Evolutionary conservation across 2,797 vertebrate species (phyloP).

Genomic region (Rhabdophis nuchalis): DNA sequence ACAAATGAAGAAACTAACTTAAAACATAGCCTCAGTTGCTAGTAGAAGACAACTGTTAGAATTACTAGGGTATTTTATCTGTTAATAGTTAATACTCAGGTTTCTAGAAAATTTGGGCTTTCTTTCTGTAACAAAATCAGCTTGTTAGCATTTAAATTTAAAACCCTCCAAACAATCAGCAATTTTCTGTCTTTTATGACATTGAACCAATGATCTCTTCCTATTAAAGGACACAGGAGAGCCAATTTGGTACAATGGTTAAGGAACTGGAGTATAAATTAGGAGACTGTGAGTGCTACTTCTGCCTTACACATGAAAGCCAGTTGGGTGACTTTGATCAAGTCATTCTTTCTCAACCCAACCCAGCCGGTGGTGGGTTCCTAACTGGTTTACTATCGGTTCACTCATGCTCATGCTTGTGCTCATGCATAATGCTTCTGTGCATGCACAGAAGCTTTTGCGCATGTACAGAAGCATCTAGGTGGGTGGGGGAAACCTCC

Average conservation of each 20-base stretch:
- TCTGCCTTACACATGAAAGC: neutral
- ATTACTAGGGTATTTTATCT: neutral
- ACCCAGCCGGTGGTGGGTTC: too few species aligned
- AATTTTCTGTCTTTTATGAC: neutral
- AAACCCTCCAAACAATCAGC: neutral
- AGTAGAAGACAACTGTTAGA: neutral
- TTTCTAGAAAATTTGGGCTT: neutral
- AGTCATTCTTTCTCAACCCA: neutral
- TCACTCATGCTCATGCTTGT: too few species aligned
- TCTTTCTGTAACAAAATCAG: neutral
- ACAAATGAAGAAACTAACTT: constrained; percentile 5
- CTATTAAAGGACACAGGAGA: neutral
- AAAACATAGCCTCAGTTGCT: neutral
- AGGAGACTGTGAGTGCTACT: neutral
- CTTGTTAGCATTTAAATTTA: neutral
- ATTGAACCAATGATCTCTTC: neutral
- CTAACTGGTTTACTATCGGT: too few species aligned
- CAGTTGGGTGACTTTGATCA: neutral
- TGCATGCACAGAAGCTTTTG: too few species aligned
- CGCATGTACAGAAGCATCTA: too few species aligned
- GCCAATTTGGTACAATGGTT: neutral
- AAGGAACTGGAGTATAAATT: neutral
- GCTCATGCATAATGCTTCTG: too few species aligned
- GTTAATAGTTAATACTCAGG: neutral
- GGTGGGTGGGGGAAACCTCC: too few species aligned